Conservation (phyloP, 2,797 vertebrate genomes). For the Rhadinocentrus ornatus region DNA sequence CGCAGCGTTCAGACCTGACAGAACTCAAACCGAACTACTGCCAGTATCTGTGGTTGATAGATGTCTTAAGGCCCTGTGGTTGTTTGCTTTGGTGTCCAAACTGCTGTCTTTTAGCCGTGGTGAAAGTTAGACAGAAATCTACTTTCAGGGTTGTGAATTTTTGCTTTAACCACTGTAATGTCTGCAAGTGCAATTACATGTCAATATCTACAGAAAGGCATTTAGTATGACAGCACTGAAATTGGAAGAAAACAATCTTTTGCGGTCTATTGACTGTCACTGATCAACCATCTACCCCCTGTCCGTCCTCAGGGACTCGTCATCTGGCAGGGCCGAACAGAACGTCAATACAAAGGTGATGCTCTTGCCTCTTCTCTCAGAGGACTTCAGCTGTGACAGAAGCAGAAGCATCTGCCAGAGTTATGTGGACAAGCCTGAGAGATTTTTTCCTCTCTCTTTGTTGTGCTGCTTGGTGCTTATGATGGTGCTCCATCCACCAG, state of each 20-base stretch:
- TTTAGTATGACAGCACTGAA: slow-evolving; percentile 17
- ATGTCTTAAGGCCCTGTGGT: no score
- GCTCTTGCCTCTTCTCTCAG: slow-evolving; percentile 23
- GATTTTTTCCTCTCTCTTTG: slow-evolving; percentile 49
- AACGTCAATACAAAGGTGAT: slow-evolving; percentile 55
- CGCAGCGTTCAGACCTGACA: no score
- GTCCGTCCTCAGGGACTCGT: slow-evolving; percentile 35
- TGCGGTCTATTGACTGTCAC: slow-evolving; percentile 28
- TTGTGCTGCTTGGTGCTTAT: slow-evolving; percentile 61
- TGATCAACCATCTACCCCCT: slow-evolving; percentile 40
- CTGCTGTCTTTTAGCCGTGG: no score
- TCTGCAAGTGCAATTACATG: neutral
- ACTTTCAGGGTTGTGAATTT: neutral
- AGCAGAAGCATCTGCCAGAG: slow-evolving; percentile 39
- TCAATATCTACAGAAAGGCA: neutral
- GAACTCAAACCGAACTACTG: no score
- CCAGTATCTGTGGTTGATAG: no score
- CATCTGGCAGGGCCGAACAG: slow-evolving; percentile 31
- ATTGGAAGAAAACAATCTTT: slow-evolving; percentile 8
- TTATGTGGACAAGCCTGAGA: slow-evolving; percentile 41
- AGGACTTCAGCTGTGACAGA: slow-evolving; percentile 46
- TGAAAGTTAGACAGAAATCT: no score
- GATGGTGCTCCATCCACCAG: slow-evolving; percentile 36
- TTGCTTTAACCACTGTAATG: neutral
- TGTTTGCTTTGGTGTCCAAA: no score